These are phyloP conservation scores for Myrmecobius fasciatus DNA, from an alignment of 2,113 vertebrate species.

Conservation along the genomic window DNA sequence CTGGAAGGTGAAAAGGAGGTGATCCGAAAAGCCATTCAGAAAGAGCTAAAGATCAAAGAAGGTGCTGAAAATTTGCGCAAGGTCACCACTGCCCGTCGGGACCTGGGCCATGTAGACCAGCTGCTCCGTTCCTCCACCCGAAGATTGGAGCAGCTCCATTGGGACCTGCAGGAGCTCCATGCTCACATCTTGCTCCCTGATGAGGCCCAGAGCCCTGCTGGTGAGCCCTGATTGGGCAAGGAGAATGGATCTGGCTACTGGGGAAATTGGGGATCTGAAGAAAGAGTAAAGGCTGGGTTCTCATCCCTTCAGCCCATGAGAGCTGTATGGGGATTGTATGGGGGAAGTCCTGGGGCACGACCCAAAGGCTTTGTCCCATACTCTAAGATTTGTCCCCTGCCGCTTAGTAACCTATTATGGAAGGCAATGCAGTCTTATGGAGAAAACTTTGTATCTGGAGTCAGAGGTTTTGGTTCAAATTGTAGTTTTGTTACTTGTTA, in stretches of 20 bases:
- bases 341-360: background rate
- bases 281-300: background rate
- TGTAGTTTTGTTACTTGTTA: background rate
- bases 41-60: slow-evolving; percentile 97
- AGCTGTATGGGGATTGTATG: background rate
- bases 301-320: background rate
- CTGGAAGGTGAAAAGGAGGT: slow-evolving; percentile 92
- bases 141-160: slow-evolving; percentile 90
- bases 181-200: slow-evolving; percentile 91
- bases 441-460: background rate
- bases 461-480: background rate
- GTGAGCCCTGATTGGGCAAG: slow-evolving; percentile 59
- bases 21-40: slow-evolving; percentile 94
- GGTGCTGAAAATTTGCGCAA: slow-evolving; percentile 93
- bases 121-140: slow-evolving; percentile 90
- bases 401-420: background rate
- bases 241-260: background rate
- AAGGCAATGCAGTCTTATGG: background rate
- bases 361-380: background rate
- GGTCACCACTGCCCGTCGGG: slow-evolving; percentile 91
- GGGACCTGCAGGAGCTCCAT: slow-evolving; percentile 92
- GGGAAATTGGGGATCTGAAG: background rate
- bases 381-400: background rate
- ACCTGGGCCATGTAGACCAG: slow-evolving; percentile 91
- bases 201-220: slow-evolving; percentile 71